Evolutionary conservation across 2,888 invertebrate species (phyloP).

Genomic region (Willowsia nigromaculata): DNA sequence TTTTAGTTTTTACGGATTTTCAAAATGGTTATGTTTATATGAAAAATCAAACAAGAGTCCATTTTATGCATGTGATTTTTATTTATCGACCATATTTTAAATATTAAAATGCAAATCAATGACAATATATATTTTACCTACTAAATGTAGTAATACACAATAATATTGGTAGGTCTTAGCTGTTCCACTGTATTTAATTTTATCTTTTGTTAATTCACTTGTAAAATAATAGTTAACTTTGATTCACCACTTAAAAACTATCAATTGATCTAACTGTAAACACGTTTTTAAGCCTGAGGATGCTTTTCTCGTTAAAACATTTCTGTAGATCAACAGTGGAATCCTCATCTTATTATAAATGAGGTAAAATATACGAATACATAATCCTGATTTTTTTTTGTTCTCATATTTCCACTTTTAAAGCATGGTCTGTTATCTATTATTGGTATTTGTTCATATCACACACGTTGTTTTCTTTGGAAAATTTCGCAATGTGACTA

Average conservation of each 20-base stretch:
- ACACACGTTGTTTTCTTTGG: conserved; percentile 27
- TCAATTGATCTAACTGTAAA: neutral
- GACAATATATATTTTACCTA: conserved; percentile 11
- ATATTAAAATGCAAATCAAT: conserved; percentile 45
- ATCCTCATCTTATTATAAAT: neutral
- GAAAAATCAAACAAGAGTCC: neutral
- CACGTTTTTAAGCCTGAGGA: neutral
- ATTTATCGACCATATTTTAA: conserved; percentile 32
- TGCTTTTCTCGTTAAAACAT: neutral
- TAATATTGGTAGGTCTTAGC: conserved; percentile 8
- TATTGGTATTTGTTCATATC: conserved; percentile 27
- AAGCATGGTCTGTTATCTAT: conserved; percentile 1
- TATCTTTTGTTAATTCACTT: neutral
- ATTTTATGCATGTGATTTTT: neutral
- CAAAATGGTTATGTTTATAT: no score
- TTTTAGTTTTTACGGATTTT: no score
- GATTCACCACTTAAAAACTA: neutral
- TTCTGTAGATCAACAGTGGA: neutral
- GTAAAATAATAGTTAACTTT: neutral
- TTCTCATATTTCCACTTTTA: neutral
- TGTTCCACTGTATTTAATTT: neutral
- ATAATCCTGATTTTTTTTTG: neutral
- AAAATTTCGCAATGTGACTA: conserved; percentile 35
- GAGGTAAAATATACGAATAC: neutral
- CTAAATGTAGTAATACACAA: neutral